phyloP scores from a whole-genome alignment of 2,797 vertebrate genomes.

The Tapirus indicus region DNA sequence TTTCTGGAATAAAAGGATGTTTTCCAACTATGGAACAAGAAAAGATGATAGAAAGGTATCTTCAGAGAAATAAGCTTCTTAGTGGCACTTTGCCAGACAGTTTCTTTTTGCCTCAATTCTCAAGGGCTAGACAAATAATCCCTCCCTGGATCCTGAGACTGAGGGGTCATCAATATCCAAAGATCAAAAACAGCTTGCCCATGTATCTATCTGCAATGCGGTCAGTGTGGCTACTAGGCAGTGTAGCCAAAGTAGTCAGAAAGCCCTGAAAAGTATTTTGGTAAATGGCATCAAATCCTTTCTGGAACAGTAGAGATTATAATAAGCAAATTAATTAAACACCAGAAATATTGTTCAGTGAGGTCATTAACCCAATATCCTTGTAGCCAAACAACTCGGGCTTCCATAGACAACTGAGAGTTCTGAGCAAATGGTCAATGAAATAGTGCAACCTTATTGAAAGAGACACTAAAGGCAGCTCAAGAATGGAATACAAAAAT shows the following conservation, averaged over 20 bases:
- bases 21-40: background rate
- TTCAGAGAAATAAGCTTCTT: slow-evolving; percentile 4
- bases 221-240: background rate
- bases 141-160: background rate
- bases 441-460: background rate
- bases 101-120: slow-evolving; percentile 32
- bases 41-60: background rate
- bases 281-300: background rate
- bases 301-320: slow-evolving; percentile 3
- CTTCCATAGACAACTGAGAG: slow-evolving; percentile 1
- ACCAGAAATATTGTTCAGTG: background rate
- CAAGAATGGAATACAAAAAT: background rate
- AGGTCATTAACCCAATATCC: background rate
- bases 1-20: slow-evolving; percentile 16
- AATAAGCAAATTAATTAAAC: slow-evolving; percentile 4
- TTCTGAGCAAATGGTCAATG: background rate
- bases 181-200: background rate
- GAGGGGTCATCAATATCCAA: background rate
- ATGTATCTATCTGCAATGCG: background rate
- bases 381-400: background rate
- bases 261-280: slow-evolving; percentile 12
- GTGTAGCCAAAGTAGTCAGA: background rate
- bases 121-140: background rate
- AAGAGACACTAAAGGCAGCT: background rate
- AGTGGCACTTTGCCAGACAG: background rate